These are phyloP conservation scores for Eupithecia vulgata DNA, from an alignment of 2,888 invertebrate species.

Conservation along the genomic window DNA sequence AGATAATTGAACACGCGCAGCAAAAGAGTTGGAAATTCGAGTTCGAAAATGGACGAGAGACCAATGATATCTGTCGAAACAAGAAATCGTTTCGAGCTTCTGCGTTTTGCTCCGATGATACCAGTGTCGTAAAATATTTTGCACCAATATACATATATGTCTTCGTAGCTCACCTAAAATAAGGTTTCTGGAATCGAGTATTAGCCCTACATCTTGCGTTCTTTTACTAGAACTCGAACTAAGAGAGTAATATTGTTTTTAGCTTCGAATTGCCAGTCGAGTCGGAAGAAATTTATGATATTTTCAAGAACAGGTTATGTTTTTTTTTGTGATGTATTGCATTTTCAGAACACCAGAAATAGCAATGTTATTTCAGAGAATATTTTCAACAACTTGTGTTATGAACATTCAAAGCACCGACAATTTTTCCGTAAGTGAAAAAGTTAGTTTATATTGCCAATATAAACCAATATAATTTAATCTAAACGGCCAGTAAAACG, in stretches of 20 bases:
- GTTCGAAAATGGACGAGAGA: background rate
- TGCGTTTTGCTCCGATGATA: background rate
- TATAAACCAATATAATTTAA: background rate
- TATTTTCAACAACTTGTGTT: background rate
- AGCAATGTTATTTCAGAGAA: background rate
- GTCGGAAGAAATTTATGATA: background rate
- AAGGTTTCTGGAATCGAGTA: background rate
- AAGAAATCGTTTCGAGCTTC: background rate
- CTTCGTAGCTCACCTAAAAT: no score
- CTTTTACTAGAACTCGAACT: background rate
- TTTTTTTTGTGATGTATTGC: background rate
- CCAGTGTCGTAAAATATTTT: background rate
- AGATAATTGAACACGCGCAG: background rate
- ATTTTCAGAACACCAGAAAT: background rate
- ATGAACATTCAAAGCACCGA: background rate
- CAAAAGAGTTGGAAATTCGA: background rate
- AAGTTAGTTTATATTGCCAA: background rate
- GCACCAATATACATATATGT: no score
- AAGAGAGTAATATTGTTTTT: background rate
- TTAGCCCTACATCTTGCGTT: background rate
- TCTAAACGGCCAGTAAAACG: background rate
- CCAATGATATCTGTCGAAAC: background rate
- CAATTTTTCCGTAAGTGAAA: background rate
- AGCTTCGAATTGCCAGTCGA: background rate
- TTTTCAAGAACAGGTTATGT: slow-evolving; percentile 1